phyloP scores from a whole-genome alignment of 1,140 invertebrate species.

The Diabrotica undecimpunctata region DNA sequence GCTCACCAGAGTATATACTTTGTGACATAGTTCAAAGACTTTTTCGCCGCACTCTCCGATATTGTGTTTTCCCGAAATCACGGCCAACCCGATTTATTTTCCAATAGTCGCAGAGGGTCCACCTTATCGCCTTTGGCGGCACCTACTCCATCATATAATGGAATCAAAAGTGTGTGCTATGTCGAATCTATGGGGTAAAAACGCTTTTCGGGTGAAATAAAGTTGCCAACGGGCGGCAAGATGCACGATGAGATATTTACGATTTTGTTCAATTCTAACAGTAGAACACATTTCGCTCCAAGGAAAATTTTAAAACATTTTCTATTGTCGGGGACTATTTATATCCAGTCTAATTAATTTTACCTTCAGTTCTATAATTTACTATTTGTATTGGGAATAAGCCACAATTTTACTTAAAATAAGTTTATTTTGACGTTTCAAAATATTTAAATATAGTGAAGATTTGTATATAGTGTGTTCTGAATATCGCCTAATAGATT shows the following conservation, averaged over 20 bases:
- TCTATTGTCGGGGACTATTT: no score
- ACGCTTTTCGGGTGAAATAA: background rate
- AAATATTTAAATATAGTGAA: no score
- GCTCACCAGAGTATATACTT: conserved; percentile 11
- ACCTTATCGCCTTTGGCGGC: conserved; percentile 12
- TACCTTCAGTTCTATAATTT: no score
- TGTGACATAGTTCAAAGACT: conserved; percentile 21
- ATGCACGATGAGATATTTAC: background rate
- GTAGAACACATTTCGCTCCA: no score
- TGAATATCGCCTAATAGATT: no score
- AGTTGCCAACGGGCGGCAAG: background rate
- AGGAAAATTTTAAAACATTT: no score
- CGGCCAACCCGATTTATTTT: conserved; percentile 10
- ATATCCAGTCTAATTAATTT: no score
- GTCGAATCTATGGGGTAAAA: background rate
- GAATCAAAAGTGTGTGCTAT: conserved; percentile 7
- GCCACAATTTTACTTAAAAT: no score
- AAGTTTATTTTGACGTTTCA: no score
- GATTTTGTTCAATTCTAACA: no score
- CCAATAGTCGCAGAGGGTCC: conserved; percentile 12
- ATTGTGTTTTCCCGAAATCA: conserved; percentile 14
- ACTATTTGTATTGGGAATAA: no score
- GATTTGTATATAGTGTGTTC: no score
- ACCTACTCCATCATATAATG: background rate
- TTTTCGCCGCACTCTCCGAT: conserved; percentile 18